These are phyloP conservation scores for Galemys pyrenaicus DNA, from an alignment of 2,113 vertebrate species.

Conservation along the genomic window DNA sequence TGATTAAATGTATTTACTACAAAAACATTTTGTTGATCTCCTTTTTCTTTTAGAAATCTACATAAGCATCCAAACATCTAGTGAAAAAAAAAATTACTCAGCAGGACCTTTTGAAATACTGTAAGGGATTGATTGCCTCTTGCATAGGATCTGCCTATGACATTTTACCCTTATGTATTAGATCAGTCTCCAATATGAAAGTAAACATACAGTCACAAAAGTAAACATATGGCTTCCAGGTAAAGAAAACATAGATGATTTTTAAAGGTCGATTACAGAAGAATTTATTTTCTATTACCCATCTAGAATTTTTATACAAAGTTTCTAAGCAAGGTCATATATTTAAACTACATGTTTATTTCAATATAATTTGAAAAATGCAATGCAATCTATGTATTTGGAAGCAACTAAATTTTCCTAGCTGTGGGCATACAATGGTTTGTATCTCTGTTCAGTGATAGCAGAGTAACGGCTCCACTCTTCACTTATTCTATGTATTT, in stretches of 20 bases:
- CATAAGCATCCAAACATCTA: background rate
- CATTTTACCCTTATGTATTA: constrained; percentile 67
- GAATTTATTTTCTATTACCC: constrained; percentile 25
- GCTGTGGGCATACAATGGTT: background rate
- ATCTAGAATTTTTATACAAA: background rate
- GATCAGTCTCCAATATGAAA: constrained; percentile 40
- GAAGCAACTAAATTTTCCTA: background rate
- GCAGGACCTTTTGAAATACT: constrained; percentile 50
- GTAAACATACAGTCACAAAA: constrained; percentile 56
- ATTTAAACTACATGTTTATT: background rate
- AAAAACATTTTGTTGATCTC: background rate
- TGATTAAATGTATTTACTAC: background rate
- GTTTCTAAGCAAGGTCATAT: background rate
- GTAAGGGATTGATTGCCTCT: background rate
- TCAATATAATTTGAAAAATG: background rate
- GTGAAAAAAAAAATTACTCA: background rate
- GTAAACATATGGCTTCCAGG: constrained; percentile 58
- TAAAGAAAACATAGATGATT: constrained; percentile 62
- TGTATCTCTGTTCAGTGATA: background rate
- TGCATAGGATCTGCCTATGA: constrained; percentile 12
- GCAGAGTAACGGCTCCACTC: background rate
- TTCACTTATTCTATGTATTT: background rate
- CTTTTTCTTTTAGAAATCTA: background rate
- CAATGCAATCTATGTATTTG: background rate
- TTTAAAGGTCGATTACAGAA: constrained; percentile 66